Conservation (phyloP, 2,113 vertebrate species). For the Cavia porcellus region DNA sequence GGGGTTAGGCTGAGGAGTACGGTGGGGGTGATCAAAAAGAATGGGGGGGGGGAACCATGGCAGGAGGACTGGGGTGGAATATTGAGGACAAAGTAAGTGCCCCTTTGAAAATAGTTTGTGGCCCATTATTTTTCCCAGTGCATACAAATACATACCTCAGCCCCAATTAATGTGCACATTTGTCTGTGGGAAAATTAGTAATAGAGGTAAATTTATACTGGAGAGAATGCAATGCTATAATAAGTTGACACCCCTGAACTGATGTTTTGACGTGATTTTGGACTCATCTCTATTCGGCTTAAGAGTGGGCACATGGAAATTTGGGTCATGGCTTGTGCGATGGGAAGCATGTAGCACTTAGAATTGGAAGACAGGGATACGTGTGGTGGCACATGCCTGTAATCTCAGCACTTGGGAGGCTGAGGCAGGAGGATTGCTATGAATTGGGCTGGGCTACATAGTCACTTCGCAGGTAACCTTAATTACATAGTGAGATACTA, state of each 20-base stretch:
- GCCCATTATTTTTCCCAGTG: constrained; percentile 59
- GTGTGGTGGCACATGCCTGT: neutral
- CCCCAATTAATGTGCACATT: neutral
- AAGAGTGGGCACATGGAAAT: neutral
- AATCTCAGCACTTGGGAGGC: neutral
- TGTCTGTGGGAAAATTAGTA: neutral
- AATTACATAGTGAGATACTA: neutral
- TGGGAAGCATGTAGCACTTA: neutral
- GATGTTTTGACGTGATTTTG: neutral
- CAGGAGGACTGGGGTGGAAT: constrained; percentile 64
- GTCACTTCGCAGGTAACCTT: neutral
- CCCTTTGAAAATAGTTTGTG: constrained; percentile 72
- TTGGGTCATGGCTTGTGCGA: neutral
- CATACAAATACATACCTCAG: neutral
- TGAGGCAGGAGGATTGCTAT: neutral
- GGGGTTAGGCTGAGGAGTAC: constrained; percentile 59
- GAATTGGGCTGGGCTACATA: neutral
- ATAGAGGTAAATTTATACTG: neutral
- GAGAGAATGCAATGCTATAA: neutral
- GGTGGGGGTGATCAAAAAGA: constrained; percentile 28
- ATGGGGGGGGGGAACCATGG: neutral
- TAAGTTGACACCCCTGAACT: neutral
- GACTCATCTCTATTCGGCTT: neutral
- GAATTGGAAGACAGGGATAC: neutral
- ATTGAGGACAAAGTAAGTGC: constrained; percentile 74